Evolutionary conservation across 2,888 invertebrate species (phyloP), one percentile per base, ranked within the genome.

Genomic region (Scotopteryx bipunctaria): DNA sequence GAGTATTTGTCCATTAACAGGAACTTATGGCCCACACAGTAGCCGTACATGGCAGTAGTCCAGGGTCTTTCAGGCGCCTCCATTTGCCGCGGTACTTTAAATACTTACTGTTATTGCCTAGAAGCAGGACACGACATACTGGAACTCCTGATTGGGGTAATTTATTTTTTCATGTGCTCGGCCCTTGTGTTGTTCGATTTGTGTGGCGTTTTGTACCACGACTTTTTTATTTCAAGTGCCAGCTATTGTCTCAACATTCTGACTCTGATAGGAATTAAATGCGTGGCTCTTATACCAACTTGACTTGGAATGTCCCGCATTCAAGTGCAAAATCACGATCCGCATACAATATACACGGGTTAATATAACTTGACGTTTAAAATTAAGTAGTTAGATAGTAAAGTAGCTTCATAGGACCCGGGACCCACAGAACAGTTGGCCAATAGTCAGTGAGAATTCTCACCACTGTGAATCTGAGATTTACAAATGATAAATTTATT

Each of bases 1-100:
- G 59, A 64, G 55, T 64, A 67, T 73, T 75, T 67, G 67, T 70
- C 72, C 71, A 71, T 73, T 73, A 74, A 60, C 41, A 49, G 63
- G 51, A 63, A 74, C 53, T 67, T 72, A 74, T 66, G 66, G 63
- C 54, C 62, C 48, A 57, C 57, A 56, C 63, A 44, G 56, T 54
- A 59, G 55, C 71, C 73, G 51, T 69, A 72, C 50, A 68, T 40
- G 76, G 76, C 23, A 41, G 25, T 40, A 31, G 32, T 50, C 33
- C 50, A 8, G 21, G 45, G 45, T 48, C 14, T 21, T 44, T 36
- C 48, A 44, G 43, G 29, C 33, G 32, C 35, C 35, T 27, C 15
- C 19, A 25, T 54, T 54, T 54, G 44, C 35, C 33, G 41, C 29
- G 27, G 32, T 48, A 25, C 40, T 23, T 53, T 44, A 36, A 43